phyloP scores from a whole-genome alignment of 2,797 vertebrate genomes.

The Chaenodraco wilsoni region DNA sequence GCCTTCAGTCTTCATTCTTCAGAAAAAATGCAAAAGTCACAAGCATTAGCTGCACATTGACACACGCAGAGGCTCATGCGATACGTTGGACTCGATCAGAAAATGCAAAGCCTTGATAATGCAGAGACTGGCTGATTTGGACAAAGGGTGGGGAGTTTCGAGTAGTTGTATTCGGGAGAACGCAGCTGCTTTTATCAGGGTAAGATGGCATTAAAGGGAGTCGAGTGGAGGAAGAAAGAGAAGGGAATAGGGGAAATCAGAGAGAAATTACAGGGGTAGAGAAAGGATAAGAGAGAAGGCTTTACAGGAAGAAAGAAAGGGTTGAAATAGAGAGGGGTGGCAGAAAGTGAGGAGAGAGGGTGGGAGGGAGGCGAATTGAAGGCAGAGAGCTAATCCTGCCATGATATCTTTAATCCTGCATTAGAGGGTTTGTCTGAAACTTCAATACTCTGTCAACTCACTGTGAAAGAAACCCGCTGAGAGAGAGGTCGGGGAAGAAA shows the following conservation, averaged over 20 bases:
- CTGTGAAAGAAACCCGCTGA: slow-evolving; percentile 68
- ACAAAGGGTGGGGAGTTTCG: slow-evolving; percentile 46
- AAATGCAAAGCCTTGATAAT: slow-evolving; percentile 70
- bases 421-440: slow-evolving; percentile 80
- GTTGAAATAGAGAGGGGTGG: slow-evolving; percentile 58
- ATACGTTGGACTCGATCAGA: slow-evolving; percentile 71
- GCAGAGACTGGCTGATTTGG: slow-evolving; percentile 50
- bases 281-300: slow-evolving; percentile 52
- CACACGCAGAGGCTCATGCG: slow-evolving; percentile 79
- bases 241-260: slow-evolving; percentile 25
- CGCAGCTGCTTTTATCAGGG: slow-evolving; percentile 45
- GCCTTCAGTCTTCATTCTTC: slow-evolving; percentile 13
- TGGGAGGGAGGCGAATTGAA: slow-evolving; percentile 38
- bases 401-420: slow-evolving; percentile 83
- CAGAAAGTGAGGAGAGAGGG: slow-evolving; percentile 42
- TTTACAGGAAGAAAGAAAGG: slow-evolving; percentile 61
- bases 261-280: slow-evolving; percentile 53
- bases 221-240: slow-evolving; percentile 36
- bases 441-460: slow-evolving; percentile 76
- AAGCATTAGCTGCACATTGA: slow-evolving; percentile 80
- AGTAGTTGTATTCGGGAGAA: slow-evolving; percentile 46
- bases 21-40: slow-evolving; percentile 68
- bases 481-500: slow-evolving; percentile 38
- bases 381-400: slow-evolving; percentile 72
- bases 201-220: slow-evolving; percentile 43